phyloP scores from a whole-genome alignment of 2,888 invertebrate genomes.

The Erebia aethiops region DNA sequence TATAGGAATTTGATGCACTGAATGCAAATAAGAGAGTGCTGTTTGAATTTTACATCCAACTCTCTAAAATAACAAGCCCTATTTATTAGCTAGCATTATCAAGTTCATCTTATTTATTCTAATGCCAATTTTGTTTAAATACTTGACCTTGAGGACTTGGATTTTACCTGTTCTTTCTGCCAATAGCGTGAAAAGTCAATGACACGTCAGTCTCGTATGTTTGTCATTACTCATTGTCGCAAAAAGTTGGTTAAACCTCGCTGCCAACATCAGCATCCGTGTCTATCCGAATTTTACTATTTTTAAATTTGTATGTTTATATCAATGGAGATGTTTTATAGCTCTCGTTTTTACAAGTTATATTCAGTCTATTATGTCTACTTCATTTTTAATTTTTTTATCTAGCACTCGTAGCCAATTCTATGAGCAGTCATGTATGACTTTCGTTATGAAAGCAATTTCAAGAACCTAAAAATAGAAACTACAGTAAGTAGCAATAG shows the following conservation, averaged over 20 bases:
- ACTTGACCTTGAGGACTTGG: constrained; percentile 9
- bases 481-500: constrained; percentile 22
- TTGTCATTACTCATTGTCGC: constrained; percentile 29
- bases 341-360: background rate
- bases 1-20: constrained; percentile 19
- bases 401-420: background rate
- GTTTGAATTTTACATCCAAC: background rate
- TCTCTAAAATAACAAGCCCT: background rate
- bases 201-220: constrained; percentile 29
- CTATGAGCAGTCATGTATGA: background rate
- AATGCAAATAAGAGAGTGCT: constrained; percentile 12
- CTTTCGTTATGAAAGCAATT: constrained; percentile 4
- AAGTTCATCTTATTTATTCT: background rate
- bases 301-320: background rate
- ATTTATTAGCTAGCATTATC: background rate
- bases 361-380: background rate
- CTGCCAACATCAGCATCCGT: constrained; percentile 15
- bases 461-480: constrained; percentile 26
- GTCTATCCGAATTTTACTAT: constrained; percentile 7
- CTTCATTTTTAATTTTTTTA: background rate
- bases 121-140: constrained; percentile 3
- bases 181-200: constrained; percentile 33
- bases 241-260: constrained; percentile 25
- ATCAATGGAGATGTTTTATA: background rate
- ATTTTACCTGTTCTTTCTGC: constrained; percentile 32